Evolutionary conservation across 2,113 vertebrate species (phyloP).

Genomic region (Channa argus): DNA sequence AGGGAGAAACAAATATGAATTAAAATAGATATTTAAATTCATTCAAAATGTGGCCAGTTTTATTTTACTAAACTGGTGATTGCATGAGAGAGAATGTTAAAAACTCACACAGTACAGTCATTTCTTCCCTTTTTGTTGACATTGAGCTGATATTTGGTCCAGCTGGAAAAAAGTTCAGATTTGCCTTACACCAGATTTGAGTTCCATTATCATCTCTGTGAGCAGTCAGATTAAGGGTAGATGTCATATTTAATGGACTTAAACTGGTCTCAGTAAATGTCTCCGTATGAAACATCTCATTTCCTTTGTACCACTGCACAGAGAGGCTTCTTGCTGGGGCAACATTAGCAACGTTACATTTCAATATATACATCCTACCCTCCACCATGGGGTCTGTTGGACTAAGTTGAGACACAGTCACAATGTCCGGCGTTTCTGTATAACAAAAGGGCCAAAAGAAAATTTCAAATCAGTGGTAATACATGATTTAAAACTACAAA

Average conservation of each 20-base stretch:
- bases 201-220: slow-evolving; percentile 40
- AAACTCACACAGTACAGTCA: slow-evolving; percentile 70
- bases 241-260: slow-evolving; percentile 5
- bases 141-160: rapidly evolving
- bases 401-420: slow-evolving; percentile 19
- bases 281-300: rapidly evolving
- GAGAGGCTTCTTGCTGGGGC: slow-evolving; percentile 53
- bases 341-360: slow-evolving; percentile 61
- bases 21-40: no score
- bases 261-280: rapidly evolving
- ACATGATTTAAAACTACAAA: background rate
- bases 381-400: slow-evolving; percentile 10
- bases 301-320: slow-evolving; percentile 51
- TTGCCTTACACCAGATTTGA: slow-evolving; percentile 66
- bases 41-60: no score
- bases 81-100: background rate
- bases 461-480: background rate
- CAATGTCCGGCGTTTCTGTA: slow-evolving; percentile 67
- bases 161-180: slow-evolving; percentile 55
- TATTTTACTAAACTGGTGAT: background rate
- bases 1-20: background rate
- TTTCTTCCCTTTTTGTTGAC: background rate
- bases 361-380: slow-evolving; percentile 2
- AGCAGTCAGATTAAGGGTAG: rapidly evolving
- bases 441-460: background rate